Conservation (phyloP, 1,140 invertebrate genomes). For the Hylaeus volcanicus region DNA sequence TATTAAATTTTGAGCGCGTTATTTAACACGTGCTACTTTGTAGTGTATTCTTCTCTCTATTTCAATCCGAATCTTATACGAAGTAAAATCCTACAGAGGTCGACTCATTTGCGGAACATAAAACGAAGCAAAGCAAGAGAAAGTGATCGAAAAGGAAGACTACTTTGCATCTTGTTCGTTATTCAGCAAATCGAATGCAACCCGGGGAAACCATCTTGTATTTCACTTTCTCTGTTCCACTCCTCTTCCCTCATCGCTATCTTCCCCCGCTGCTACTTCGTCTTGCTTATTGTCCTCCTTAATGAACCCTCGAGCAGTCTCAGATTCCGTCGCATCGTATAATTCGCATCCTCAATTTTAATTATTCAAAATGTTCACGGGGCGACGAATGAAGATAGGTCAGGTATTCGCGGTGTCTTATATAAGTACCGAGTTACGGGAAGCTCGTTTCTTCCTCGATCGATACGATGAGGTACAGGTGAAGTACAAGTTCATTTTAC, state of each 20-base stretch:
- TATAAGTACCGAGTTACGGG: neutral
- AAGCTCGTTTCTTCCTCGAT: neutral
- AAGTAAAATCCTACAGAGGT: too few species aligned
- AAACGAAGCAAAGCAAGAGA: constrained; percentile 21
- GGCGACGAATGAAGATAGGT: constrained; percentile 32
- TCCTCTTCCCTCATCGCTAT: neutral
- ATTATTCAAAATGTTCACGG: constrained; percentile 51
- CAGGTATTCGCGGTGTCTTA: neutral
- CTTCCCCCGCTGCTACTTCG: constrained; percentile 26
- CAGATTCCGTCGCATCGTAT: constrained; percentile 45
- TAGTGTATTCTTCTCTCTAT: too few species aligned
- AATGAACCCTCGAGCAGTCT: constrained; percentile 54
- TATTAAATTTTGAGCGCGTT: too few species aligned
- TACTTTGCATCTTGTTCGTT: constrained; percentile 42
- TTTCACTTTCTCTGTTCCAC: constrained; percentile 4
- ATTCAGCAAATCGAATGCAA: constrained; percentile 42
- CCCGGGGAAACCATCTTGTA: constrained; percentile 12
- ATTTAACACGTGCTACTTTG: too few species aligned
- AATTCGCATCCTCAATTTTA: constrained; percentile 60
- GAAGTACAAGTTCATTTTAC: neutral
- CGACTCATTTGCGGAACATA: constrained; percentile 18
- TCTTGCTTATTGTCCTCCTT: constrained; percentile 57
- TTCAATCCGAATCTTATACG: neutral
- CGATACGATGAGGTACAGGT: neutral
- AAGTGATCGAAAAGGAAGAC: constrained; percentile 28